phyloP scores from a whole-genome alignment of 2,113 vertebrate species.

The Manacus vitellinus region DNA sequence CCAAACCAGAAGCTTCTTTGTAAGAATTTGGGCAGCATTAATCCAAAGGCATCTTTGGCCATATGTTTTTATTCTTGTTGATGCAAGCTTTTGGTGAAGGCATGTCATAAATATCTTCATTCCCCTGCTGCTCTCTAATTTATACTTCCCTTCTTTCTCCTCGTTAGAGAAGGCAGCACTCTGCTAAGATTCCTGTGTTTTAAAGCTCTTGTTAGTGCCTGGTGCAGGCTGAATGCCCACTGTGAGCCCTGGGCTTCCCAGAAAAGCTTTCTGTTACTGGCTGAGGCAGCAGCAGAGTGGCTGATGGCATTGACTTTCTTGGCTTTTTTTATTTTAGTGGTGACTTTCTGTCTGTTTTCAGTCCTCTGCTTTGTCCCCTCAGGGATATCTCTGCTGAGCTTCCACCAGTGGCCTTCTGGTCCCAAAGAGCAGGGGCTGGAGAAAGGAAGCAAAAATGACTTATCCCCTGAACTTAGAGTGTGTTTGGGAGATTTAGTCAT shows the following conservation, averaged over 20 bases:
- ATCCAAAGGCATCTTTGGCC: not conserved
- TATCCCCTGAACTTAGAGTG: not conserved
- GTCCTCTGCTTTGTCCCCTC: not conserved
- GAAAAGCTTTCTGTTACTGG: not conserved
- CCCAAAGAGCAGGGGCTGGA: not conserved
- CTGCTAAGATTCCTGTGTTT: not conserved
- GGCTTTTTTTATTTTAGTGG: not conserved
- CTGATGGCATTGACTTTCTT: not conserved
- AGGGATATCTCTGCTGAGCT: not conserved
- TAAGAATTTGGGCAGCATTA: not conserved
- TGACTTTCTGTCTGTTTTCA: not conserved
- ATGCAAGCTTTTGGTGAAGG: not conserved
- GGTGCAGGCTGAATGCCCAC: conserved; percentile 19
- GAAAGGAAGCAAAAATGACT: not conserved
- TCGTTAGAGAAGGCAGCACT: not conserved
- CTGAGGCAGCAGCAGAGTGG: not conserved
- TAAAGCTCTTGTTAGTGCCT: not conserved
- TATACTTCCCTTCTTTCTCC: not conserved
- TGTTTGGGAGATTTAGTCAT: not conserved
- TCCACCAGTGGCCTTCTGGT: not conserved
- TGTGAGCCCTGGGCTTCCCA: conserved; percentile 24
- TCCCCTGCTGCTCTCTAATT: not conserved
- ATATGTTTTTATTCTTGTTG: not conserved
- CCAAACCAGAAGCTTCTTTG: not conserved
- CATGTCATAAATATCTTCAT: not conserved